Evolutionary conservation across 2,888 invertebrate genomes (phyloP), one percentile per base, ranked within the genome.

Genomic region (Mallateleia sp.): DNA sequence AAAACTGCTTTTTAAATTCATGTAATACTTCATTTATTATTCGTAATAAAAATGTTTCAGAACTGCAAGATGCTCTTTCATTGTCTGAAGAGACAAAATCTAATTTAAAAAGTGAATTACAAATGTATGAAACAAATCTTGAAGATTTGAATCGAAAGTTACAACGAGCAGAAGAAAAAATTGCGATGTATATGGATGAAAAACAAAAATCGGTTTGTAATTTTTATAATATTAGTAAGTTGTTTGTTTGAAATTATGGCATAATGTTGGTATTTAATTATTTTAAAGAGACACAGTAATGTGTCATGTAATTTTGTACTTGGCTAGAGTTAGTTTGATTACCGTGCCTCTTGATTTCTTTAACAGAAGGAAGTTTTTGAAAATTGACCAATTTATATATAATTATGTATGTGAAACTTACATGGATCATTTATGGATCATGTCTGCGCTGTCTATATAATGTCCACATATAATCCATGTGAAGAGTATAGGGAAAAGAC

Each of bases 101-200:
- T 8, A 92, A 92, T 89, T 89, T 95, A 22, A 93, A 94, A 80
- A 92, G 91, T 72, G 93, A 95, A 83, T 81, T 94, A 20, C 89
- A 89, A 22, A 92, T 89, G 77, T 92, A 92, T 28, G 93, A 94
- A 82, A 89, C 87, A 1, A 92, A 93, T 32, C 69, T 93, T 22
- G 90, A 90, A 56, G 97, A 97, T 94, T 95, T 96, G 25, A 96
- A 96, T 90, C 95, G 97, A 28, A 96, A 96, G 90, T 93, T 96
- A 11, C 95, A 95, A 62, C 96, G 96, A 88, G 94, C 96, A 11
- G 95, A 96, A 89, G 96, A 96, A 91, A 96, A 97, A 93, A 96
- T 96, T 89, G 94, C 95, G 4, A 96, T 96, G 87, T 92, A 97
- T 67, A 95, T 95, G 84, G 96, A 95, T 58, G 95, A 96, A 84